Base-by-base conservation (phyloP, 2,888 invertebrate species). In the Troides helena region DNA sequence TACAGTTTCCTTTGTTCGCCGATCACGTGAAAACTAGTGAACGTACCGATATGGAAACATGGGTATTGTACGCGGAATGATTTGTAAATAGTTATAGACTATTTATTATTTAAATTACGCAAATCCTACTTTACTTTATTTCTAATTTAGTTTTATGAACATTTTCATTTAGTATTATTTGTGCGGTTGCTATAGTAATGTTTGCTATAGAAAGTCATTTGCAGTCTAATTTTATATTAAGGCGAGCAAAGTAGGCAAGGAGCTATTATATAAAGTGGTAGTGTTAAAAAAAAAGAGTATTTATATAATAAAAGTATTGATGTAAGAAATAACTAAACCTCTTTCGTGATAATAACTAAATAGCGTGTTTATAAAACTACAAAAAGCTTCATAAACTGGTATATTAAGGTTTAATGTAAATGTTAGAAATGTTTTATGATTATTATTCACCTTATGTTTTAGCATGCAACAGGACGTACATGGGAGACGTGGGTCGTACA, bases 401-500 rank as follows among this genome's bases (percentile, higher is more conserved):
- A 12, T 50, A 50, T 50, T 57, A 57, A 57, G n/a, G 23, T n/a
- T 21, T 57, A 8, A 57, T 23, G 57, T 57, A 57, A 57, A 2
- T 23, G n/a, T 7, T 57, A 23, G 18, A 8, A 66, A 25, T 60
- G 21, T 61, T 61, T 50, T 21, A 61, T 60, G 8, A 17, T 43
- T 23, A 39, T 57, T 21, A 53, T 7, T 61, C 43, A 63, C 71
- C 75, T 82, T 82, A 12, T 77, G 78, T 93, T 93, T 68, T 94
- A 97, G 97, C 96, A 59, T 97, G 97, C 92, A 97, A 97, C 90
- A 94, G 95, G 80, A 97, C 97, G 36, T 95, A 96, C 85, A 96
- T 95, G 92, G 97, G 97, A 1, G 96, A 96, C 81, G 95, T 96
- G 68, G 96, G 96, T 0, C 94, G 95, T 72, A 97, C 96, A 39